These are phyloP conservation scores for Crotalus horridus DNA, from an alignment of 2,113 vertebrate species.

Conservation along the genomic window DNA sequence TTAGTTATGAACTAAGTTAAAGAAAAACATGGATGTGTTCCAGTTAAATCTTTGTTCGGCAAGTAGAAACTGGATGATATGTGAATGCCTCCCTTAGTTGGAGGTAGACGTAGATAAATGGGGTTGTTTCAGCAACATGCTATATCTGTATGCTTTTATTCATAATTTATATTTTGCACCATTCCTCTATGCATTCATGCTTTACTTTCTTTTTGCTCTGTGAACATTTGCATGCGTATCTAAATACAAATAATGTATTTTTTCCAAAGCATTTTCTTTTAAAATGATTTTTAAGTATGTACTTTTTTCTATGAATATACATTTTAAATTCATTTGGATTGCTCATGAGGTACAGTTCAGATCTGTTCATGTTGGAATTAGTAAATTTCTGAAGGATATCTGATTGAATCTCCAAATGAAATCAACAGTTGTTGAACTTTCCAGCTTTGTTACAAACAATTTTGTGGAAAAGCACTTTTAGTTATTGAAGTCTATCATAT, in stretches of 20 bases:
- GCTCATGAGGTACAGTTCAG: not conserved
- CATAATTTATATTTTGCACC: not conserved
- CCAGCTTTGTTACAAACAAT: not conserved
- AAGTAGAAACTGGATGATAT: not conserved
- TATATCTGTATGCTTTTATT: not conserved
- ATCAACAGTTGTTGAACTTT: not conserved
- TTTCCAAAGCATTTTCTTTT: not conserved
- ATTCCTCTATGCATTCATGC: not conserved
- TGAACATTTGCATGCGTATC: not conserved
- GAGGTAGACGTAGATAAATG: not conserved
- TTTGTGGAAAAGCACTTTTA: not conserved
- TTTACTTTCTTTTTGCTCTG: not conserved
- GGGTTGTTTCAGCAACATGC: not conserved
- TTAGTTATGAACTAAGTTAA: not conserved
- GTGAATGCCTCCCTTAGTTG: not conserved
- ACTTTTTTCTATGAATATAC: not conserved
- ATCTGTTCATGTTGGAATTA: not conserved
- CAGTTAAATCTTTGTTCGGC: not conserved
- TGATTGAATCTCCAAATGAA: not conserved
- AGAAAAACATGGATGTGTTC: not conserved
- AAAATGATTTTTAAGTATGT: not conserved
- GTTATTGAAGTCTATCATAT: not conserved
- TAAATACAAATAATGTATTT: not conserved
- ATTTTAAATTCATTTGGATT: not conserved
- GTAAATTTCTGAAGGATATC: not conserved